phyloP scores from a whole-genome alignment of 37 sponge, comb jelly and placozoan species.

The Axinella damicornis region DNA sequence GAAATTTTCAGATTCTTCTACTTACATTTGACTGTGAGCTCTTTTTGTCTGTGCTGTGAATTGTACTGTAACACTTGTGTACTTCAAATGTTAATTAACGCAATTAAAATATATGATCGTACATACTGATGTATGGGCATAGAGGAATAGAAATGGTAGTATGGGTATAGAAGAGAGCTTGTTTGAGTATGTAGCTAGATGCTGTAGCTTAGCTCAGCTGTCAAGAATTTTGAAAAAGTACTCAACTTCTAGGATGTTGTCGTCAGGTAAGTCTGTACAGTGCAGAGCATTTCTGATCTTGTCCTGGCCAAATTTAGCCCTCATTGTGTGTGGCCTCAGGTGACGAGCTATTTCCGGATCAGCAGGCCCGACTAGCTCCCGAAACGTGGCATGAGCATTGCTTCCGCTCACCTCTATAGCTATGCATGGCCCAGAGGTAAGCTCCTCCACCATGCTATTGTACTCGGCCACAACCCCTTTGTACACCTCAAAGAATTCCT shows the following conservation, averaged over 20 bases:
- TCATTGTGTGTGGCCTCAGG: slow-evolving; percentile 87
- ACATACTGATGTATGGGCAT: too few species aligned
- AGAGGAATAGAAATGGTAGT: too few species aligned
- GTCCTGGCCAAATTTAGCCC: slow-evolving; percentile 93
- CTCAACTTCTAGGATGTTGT: slow-evolving; percentile 87
- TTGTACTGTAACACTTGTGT: too few species aligned
- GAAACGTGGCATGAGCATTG: slow-evolving; percentile 74
- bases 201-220: neutral
- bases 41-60: too few species aligned
- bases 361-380: slow-evolving; percentile 86
- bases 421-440: slow-evolving; percentile 96
- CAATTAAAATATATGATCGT: too few species aligned
- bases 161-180: too few species aligned
- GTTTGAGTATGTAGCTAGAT: too few species aligned
- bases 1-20: too few species aligned
- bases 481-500: slow-evolving; percentile 96
- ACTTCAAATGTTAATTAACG: too few species aligned
- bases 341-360: slow-evolving; percentile 97
- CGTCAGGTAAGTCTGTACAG: slow-evolving; percentile 97
- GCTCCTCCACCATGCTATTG: slow-evolving; percentile 88
- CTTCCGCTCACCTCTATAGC: slow-evolving; percentile 88
- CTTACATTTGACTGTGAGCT: too few species aligned
- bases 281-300: slow-evolving; percentile 95
- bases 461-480: slow-evolving; percentile 97
- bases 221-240: slow-evolving; percentile 89